Conservation (phyloP, 2,888 invertebrate species). For the Calliopum simillimum region DNA sequence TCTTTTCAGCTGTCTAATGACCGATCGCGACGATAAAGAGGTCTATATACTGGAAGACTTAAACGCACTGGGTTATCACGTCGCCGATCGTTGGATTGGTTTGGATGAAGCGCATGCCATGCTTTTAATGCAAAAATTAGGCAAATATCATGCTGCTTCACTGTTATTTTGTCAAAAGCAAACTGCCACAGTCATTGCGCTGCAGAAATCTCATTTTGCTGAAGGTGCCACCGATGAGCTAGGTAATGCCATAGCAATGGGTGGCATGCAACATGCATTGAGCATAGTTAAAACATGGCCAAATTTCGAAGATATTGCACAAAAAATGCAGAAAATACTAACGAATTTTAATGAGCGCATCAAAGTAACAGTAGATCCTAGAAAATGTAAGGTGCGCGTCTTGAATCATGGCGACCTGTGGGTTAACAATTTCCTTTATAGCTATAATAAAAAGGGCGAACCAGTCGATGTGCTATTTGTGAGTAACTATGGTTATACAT, state of each 20-base stretch:
- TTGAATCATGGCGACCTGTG: conserved; percentile 70
- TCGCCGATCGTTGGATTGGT: conserved; percentile 69
- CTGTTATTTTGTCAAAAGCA: conserved; percentile 53
- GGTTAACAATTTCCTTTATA: conserved; percentile 68
- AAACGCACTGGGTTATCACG: conserved; percentile 67
- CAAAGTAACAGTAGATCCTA: conserved; percentile 45
- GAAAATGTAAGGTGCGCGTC: conserved; percentile 58
- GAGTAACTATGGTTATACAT: conserved; percentile 37
- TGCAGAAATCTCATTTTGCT: conserved; percentile 48
- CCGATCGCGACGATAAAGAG: conserved; percentile 50
- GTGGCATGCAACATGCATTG: conserved; percentile 47
- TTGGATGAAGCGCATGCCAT: conserved; percentile 68
- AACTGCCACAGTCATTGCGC: conserved; percentile 41
- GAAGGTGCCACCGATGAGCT: conserved; percentile 44
- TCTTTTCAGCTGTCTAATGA: conserved; percentile 49
- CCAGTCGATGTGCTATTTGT: conserved; percentile 51
- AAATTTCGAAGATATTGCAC: conserved; percentile 62
- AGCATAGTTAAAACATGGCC: conserved; percentile 53
- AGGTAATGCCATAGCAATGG: conserved; percentile 43
- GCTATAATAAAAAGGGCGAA: conserved; percentile 52
- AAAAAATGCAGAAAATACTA: conserved; percentile 57
- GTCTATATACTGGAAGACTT: conserved; percentile 64
- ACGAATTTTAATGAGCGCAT: conserved; percentile 51
- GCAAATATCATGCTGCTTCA: conserved; percentile 71
- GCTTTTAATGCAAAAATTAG: conserved; percentile 68